Conservation (phyloP, 2,797 vertebrate genomes). For the Onychomys arenicola region DNA sequence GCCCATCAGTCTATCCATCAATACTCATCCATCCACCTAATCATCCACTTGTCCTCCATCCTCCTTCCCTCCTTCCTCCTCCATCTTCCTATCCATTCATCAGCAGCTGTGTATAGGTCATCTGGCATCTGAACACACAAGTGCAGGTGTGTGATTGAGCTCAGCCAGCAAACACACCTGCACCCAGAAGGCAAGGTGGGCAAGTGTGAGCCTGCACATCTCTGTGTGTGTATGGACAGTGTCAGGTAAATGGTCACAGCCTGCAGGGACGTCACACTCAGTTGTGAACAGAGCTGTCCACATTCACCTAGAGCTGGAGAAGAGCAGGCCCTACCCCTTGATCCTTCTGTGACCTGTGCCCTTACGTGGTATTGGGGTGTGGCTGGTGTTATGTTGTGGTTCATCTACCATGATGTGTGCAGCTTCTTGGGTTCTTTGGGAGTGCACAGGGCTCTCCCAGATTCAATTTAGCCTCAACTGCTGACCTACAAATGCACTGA, state of each 20-base stretch:
- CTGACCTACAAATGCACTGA: neutral
- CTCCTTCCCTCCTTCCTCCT: rapidly evolving
- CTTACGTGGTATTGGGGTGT: no score
- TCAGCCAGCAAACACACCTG: neutral
- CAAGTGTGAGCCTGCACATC: neutral
- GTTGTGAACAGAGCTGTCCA: neutral
- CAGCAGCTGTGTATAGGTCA: no score
- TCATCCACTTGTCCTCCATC: neutral
- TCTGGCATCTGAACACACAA: neutral
- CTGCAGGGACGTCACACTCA: neutral
- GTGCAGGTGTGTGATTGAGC: neutral
- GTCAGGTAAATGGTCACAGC: neutral
- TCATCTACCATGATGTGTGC: neutral
- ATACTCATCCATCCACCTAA: neutral
- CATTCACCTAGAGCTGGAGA: neutral
- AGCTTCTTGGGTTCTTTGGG: neutral
- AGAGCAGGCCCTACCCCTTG: neutral
- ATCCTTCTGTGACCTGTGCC: neutral
- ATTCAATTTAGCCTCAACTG: neutral
- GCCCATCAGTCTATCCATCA: neutral
- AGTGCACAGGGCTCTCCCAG: neutral
- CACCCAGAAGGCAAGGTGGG: neutral
- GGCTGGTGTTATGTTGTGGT: neutral
- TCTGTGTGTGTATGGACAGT: neutral
- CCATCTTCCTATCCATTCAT: neutral